Evolutionary conservation across 1,140 invertebrate species (phyloP).

Genomic region (Penaeus indicus): DNA sequence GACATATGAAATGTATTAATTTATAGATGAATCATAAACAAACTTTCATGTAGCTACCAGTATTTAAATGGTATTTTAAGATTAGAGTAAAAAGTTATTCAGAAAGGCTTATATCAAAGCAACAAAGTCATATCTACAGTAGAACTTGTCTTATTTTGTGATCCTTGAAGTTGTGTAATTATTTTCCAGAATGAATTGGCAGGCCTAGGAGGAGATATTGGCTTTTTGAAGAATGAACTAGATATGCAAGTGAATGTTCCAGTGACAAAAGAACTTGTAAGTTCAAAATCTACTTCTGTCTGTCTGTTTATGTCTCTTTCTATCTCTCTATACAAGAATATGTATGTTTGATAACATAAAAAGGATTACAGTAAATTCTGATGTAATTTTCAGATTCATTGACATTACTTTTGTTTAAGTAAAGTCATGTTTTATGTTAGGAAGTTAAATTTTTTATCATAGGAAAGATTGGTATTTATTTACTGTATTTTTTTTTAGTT

Average conservation of each 20-base stretch:
- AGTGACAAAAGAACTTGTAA: conserved; percentile 78
- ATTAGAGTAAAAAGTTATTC: conserved; percentile 70
- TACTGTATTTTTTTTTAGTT: too few relatives aligned
- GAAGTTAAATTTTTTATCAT: too few relatives aligned
- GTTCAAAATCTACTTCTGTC: conserved; percentile 33
- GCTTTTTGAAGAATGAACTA: conserved; percentile 87
- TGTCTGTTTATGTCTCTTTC: conserved; percentile 42
- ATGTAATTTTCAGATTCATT: conserved; percentile 12
- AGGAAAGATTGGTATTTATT: too few relatives aligned
- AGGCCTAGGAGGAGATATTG: conserved; percentile 88
- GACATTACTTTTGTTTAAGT: not conserved
- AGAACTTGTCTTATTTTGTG: not conserved
- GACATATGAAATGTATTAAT: not conserved
- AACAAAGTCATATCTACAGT: conserved; percentile 36
- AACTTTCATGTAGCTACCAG: too few relatives aligned
- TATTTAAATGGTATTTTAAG: too few relatives aligned
- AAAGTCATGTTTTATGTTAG: too few relatives aligned
- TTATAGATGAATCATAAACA: too few relatives aligned
- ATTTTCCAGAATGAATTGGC: conserved; percentile 78
- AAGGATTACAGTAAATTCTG: conserved; percentile 40
- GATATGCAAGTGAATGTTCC: conserved; percentile 83
- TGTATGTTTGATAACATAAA: conserved; percentile 9
- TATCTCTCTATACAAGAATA: conserved; percentile 33
- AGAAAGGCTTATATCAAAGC: not conserved
- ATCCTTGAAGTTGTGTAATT: not conserved